Conservation (phyloP, 2,113 vertebrate species). For the Cochlearius cochlearius region DNA sequence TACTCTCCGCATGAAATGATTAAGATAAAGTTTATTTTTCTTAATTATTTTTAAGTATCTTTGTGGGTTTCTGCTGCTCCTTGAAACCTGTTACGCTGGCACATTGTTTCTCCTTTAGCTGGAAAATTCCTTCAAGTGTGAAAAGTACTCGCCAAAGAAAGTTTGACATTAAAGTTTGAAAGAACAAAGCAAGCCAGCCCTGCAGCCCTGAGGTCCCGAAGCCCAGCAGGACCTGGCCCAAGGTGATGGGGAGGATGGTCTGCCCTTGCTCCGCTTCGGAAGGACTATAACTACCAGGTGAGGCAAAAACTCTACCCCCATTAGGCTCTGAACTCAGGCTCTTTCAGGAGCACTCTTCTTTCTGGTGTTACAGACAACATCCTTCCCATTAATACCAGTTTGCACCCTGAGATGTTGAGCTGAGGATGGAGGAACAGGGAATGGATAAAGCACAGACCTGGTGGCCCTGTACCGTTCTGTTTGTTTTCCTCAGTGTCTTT, state of each 20-base stretch:
- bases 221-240: background rate
- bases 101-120: background rate
- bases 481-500: background rate
- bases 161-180: background rate
- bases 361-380: fast-evolving
- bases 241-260: background rate
- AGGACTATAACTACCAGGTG: background rate
- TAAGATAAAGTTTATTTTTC: background rate
- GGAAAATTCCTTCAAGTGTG: background rate
- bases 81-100: background rate
- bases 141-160: background rate
- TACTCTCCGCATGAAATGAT: background rate
- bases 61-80: background rate
- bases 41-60: background rate
- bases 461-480: background rate
- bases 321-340: background rate
- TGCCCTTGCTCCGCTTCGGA: background rate
- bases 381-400: background rate
- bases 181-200: background rate
- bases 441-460: background rate
- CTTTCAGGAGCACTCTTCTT: background rate
- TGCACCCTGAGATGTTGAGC: fast-evolving
- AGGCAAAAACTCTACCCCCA: background rate
- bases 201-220: background rate
- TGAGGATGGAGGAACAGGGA: fast-evolving